Evolutionary conservation across 2,888 invertebrate species (phyloP).

Genomic region (Prosopocoilus inquinatus): DNA sequence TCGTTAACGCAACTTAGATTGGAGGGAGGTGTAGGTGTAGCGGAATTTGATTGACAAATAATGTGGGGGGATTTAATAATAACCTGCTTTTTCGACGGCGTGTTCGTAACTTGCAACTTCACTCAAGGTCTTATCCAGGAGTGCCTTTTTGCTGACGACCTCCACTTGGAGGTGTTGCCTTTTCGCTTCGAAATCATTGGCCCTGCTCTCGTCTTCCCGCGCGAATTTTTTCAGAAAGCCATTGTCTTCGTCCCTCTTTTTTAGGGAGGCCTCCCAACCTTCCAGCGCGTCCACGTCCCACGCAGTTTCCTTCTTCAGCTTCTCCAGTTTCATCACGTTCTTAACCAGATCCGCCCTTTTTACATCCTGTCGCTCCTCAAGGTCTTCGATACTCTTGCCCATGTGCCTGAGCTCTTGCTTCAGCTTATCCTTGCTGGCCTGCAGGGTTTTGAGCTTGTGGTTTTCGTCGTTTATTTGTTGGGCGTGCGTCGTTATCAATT

Average conservation of each 20-base stretch:
- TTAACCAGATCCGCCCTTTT: constrained; percentile 55
- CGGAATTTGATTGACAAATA: too few species aligned
- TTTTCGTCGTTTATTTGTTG: constrained; percentile 69
- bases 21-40: too few species aligned
- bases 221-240: constrained; percentile 70
- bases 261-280: constrained; percentile 71
- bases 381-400: constrained; percentile 49
- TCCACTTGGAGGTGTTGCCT: constrained; percentile 54
- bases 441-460: constrained; percentile 46
- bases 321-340: constrained; percentile 61
- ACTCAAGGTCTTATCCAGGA: constrained; percentile 51
- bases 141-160: constrained; percentile 50
- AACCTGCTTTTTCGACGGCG: constrained; percentile 43
- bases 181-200: constrained; percentile 60
- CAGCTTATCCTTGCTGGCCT: constrained; percentile 53
- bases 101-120: constrained; percentile 58
- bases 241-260: constrained; percentile 67
- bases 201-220: constrained; percentile 66
- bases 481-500: constrained; percentile 65
- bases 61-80: neutral
- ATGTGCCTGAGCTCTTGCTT: constrained; percentile 54
- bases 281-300: constrained; percentile 67
- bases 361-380: constrained; percentile 52
- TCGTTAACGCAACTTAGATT: too few species aligned
- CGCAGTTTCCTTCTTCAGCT: constrained; percentile 63